phyloP scores from a whole-genome alignment of 2,797 vertebrate species.

The Catharus ustulatus region DNA sequence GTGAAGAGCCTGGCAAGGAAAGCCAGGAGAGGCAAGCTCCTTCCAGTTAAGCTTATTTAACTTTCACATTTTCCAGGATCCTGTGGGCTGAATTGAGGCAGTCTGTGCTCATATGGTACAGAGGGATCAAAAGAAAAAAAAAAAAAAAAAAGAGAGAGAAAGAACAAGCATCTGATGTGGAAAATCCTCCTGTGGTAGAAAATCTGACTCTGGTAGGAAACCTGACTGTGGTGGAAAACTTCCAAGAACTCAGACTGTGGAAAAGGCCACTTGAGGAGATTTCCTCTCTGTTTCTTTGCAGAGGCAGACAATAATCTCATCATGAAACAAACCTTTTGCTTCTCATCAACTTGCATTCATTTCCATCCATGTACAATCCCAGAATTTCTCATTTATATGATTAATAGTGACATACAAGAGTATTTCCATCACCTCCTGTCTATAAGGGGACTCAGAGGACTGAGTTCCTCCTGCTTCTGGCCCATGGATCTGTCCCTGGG shows the following conservation, averaged over 20 bases:
- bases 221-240: not conserved
- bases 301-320: not conserved
- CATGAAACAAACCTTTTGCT: not conserved
- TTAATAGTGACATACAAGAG: not conserved
- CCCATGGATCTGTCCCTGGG: not conserved
- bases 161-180: not conserved
- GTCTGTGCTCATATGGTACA: not conserved
- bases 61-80: not conserved
- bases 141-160: not conserved
- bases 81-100: not conserved
- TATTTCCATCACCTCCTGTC: not conserved
- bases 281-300: not conserved
- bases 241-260: not conserved
- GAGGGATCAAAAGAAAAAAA: not conserved
- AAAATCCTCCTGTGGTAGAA: conserved; percentile 2
- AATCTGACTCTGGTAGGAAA: not conserved
- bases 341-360: not conserved
- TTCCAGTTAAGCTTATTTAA: not conserved
- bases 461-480: not conserved
- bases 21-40: not conserved
- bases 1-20: not conserved
- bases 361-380: rapidly evolving
- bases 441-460: rapidly evolving
- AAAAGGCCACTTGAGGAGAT: not conserved
- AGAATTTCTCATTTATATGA: not conserved